Evolutionary conservation across 2,113 vertebrate species (phyloP).

Genomic region (Limanda limanda): DNA sequence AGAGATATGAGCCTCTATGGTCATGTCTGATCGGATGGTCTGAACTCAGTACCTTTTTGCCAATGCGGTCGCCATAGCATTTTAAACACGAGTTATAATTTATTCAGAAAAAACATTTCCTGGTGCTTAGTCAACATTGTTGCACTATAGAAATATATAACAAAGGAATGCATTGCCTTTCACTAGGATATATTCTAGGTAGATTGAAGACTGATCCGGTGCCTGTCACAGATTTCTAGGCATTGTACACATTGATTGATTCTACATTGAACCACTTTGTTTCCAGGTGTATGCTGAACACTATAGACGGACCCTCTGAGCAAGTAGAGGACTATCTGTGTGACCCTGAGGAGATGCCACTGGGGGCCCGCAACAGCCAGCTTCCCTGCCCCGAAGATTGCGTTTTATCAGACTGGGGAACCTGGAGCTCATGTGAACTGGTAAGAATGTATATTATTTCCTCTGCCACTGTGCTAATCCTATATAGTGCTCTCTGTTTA

Average conservation of each 20-base stretch:
- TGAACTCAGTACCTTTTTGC: background rate
- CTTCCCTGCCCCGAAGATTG: slow-evolving; percentile 96
- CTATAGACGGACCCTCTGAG: slow-evolving; percentile 94
- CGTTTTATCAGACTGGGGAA: slow-evolving; percentile 94
- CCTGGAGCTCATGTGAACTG: slow-evolving; percentile 82
- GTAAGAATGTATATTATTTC: slow-evolving; percentile 17
- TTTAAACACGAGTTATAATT: background rate
- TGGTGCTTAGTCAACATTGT: background rate
- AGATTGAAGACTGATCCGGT: background rate
- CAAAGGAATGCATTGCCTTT: no score
- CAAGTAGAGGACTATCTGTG: slow-evolving; percentile 96
- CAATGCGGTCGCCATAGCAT: background rate
- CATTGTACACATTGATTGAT: background rate
- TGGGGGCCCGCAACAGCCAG: slow-evolving; percentile 92
- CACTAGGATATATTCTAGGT: background rate
- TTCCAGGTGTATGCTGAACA: slow-evolving; percentile 95
- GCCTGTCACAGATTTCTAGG: background rate
- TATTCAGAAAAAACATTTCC: background rate
- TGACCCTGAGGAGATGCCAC: slow-evolving; percentile 96
- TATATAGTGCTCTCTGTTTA: background rate
- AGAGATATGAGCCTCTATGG: no score
- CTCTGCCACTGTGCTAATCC: background rate
- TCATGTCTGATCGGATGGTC: no score
- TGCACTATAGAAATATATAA: background rate
- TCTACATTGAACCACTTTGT: background rate